These are phyloP conservation scores for Patella vulgata DNA, from an alignment of 1,140 invertebrate genomes.

Conservation along the genomic window DNA sequence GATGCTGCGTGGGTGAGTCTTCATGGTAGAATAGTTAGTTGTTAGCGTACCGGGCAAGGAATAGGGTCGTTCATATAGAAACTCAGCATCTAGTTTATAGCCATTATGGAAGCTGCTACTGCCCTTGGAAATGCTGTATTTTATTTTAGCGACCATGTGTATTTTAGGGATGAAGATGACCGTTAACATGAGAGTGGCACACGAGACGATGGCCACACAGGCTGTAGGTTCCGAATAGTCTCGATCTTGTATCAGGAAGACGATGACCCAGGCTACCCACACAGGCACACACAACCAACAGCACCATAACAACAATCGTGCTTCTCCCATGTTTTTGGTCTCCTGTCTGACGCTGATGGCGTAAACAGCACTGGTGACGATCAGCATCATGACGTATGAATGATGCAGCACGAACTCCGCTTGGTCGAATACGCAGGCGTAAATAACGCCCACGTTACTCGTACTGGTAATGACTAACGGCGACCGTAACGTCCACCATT, in stretches of 20 bases:
- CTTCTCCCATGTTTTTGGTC: conserved; percentile 73
- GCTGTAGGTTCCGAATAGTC: conserved; percentile 70
- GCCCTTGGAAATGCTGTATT: conserved; percentile 50
- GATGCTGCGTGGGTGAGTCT: conserved; percentile 49
- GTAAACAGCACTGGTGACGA: conserved; percentile 69
- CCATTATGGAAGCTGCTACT: conserved; percentile 35
- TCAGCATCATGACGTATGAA: conserved; percentile 72
- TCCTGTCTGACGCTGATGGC: conserved; percentile 70
- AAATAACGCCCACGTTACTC: conserved; percentile 6
- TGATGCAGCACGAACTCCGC: conserved; percentile 52
- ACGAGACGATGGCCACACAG: conserved; percentile 71
- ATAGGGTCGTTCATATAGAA: conserved; percentile 57
- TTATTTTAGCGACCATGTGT: conserved; percentile 69
- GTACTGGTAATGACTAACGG: conserved; percentile 23
- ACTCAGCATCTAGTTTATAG: conserved; percentile 54
- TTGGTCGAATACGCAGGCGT: conserved; percentile 50
- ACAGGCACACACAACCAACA: conserved; percentile 66
- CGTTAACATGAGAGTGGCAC: conserved; percentile 70
- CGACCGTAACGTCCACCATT: conserved; percentile 42
- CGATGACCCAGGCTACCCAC: conserved; percentile 71
- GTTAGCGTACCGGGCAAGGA: conserved; percentile 49
- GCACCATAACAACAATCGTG: conserved; percentile 71
- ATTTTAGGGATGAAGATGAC: conserved; percentile 72
- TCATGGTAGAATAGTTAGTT: conserved; percentile 40
- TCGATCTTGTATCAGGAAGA: conserved; percentile 67